These are phyloP conservation scores for Donacobius atricapilla DNA, from an alignment of 2,113 vertebrate species.

Conservation along the genomic window DNA sequence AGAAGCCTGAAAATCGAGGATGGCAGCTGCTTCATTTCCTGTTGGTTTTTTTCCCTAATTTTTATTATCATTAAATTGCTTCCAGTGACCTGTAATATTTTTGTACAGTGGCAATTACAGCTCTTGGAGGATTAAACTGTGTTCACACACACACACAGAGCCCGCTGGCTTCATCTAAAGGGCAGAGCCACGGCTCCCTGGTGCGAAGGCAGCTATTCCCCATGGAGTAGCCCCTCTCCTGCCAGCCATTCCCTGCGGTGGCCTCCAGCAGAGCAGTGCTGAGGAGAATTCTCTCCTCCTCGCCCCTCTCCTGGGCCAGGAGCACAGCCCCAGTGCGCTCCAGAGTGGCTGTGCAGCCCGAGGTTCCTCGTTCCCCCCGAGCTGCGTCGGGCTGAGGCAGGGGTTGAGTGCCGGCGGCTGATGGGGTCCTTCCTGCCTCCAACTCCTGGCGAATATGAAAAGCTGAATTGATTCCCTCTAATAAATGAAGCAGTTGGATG, in stretches of 20 bases:
- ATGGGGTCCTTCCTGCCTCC: slow-evolving; percentile 8
- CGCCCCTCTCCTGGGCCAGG: background rate
- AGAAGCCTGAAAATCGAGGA: slow-evolving; percentile 63
- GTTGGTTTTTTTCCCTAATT: slow-evolving; percentile 14
- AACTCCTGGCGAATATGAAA: background rate
- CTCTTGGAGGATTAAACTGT: slow-evolving; percentile 41
- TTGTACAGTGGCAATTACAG: slow-evolving; percentile 62
- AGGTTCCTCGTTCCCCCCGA: background rate
- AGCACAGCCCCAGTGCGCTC: rapidly evolving
- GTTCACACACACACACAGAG: background rate
- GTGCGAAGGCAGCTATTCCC: rapidly evolving
- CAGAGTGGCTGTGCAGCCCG: rapidly evolving
- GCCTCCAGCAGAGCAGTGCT: background rate
- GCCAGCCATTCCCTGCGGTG: rapidly evolving
- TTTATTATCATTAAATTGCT: slow-evolving; percentile 77
- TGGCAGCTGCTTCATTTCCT: slow-evolving; percentile 65
- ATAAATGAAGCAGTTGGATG: slow-evolving; percentile 62
- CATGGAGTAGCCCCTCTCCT: rapidly evolving
- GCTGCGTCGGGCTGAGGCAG: background rate
- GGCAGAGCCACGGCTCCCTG: background rate
- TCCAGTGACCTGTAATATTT: slow-evolving; percentile 72
- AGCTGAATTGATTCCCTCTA: slow-evolving; percentile 43
- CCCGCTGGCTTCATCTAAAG: background rate
- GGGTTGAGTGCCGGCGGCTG: background rate
- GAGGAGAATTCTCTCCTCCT: rapidly evolving